Evolutionary conservation across 1,140 invertebrate genomes (phyloP).

Genomic region (Nomia melanderi): DNA sequence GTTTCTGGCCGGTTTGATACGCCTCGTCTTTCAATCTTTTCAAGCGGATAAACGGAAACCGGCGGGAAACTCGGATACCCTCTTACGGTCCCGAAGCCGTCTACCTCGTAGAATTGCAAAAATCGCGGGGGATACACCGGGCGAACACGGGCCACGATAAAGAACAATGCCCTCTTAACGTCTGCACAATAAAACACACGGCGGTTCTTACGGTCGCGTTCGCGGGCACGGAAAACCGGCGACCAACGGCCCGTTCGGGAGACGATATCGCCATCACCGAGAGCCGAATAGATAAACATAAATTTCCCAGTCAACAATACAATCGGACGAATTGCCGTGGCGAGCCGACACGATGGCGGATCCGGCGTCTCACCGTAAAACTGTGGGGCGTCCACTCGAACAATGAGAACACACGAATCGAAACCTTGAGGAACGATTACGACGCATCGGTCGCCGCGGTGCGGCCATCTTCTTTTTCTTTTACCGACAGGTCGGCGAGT

Average conservation of each 20-base stretch:
- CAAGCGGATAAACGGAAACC: conserved; percentile 25
- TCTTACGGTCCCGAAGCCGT: background rate
- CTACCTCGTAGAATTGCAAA: conserved; percentile 34
- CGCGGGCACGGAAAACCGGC: conserved; percentile 50
- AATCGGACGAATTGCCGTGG: conserved; percentile 23
- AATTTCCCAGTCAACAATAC: conserved; percentile 70
- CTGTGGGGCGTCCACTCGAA: no score
- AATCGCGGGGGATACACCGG: conserved; percentile 20
- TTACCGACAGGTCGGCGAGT: no score
- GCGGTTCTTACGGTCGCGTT: background rate
- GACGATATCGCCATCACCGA: conserved; percentile 66
- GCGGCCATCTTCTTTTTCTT: no score
- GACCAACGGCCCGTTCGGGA: conserved; percentile 64
- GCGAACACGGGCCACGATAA: conserved; percentile 34
- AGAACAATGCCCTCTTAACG: conserved; percentile 42
- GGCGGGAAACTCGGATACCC: background rate
- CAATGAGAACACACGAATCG: background rate
- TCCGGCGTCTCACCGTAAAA: conserved; percentile 6
- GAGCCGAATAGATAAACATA: conserved; percentile 69
- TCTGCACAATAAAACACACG: conserved; percentile 34
- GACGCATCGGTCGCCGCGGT: no score
- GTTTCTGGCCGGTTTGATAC: background rate
- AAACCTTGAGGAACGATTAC: background rate
- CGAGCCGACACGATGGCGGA: background rate
- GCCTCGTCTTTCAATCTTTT: conserved; percentile 18